Percentiles rank a stretch among this genome's conserved stretches.
phyloP scores from a whole-genome alignment of 2,797 vertebrate species.

The Clarias laeviceps region DNA sequence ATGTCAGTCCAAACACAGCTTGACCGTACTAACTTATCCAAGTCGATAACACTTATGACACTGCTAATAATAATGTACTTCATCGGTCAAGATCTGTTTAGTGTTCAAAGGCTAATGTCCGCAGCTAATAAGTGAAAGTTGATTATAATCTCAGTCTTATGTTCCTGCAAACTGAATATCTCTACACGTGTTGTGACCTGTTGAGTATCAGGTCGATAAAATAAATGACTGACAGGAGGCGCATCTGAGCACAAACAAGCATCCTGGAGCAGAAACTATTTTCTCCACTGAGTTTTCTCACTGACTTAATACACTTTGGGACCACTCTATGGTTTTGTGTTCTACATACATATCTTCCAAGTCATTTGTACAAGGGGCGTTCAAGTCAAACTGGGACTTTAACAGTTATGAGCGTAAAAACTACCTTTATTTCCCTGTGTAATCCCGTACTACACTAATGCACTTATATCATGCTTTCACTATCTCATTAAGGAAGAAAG shows the following conservation, averaged over 20 bases:
- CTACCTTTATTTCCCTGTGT: no score
- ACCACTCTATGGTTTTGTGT: neutral
- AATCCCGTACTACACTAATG: no score
- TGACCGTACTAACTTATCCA: neutral
- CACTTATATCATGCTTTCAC: no score
- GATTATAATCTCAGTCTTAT: neutral
- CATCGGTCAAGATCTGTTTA: neutral
- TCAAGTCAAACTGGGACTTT: no score
- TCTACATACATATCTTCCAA: neutral
- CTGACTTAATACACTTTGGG: no score
- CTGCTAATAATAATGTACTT: neutral
- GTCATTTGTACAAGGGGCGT: neutral
- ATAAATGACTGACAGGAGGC: neutral
- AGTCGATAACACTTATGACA: neutral
- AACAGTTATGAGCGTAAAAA: no score
- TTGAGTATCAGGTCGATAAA: neutral
- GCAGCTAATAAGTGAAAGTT: neutral
- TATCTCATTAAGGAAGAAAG: no score
- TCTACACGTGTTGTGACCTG: neutral
- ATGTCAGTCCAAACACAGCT: neutral
- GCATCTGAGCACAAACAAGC: neutral
- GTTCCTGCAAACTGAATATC: neutral
- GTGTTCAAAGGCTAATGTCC: neutral
- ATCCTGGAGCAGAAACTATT: neutral
- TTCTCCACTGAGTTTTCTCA: neutral